phyloP scores from a whole-genome alignment of 2,888 invertebrate genomes.

The Catocala fraxini region DNA sequence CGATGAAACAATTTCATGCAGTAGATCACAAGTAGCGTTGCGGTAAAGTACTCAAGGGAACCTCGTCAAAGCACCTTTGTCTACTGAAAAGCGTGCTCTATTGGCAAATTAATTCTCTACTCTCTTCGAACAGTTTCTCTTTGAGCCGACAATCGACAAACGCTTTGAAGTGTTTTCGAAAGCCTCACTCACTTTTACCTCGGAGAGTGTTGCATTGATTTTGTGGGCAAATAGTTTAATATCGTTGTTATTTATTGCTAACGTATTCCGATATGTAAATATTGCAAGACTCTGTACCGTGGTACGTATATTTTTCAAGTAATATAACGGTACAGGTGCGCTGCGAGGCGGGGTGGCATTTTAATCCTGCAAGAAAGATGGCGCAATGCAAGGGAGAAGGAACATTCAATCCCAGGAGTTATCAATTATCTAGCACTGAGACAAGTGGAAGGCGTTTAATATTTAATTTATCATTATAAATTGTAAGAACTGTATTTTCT shows the following conservation, averaged over 20 bases:
- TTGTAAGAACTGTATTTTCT: too few species aligned
- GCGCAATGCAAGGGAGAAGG: conserved; percentile 52
- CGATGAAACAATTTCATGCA: conserved; percentile 53
- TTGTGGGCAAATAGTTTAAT: conserved; percentile 29
- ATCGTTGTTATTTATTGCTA: conserved; percentile 11
- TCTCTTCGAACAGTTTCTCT: conserved; percentile 59
- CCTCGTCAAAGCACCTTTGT: conserved; percentile 73
- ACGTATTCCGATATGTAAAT: conserved; percentile 24
- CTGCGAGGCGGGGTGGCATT: conserved; percentile 55
- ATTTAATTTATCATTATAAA: conserved; percentile 1
- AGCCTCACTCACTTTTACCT: conserved; percentile 53
- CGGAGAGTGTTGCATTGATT: conserved; percentile 32
- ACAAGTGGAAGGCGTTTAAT: conserved; percentile 17
- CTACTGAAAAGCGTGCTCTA: conserved; percentile 63
- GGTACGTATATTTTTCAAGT: conserved; percentile 44
- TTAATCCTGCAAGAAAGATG: conserved; percentile 66
- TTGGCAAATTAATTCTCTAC: conserved; percentile 75
- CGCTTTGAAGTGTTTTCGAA: conserved; percentile 63
- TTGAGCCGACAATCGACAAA: conserved; percentile 63
- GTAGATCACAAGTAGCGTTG: conserved; percentile 45
- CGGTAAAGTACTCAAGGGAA: conserved; percentile 52
- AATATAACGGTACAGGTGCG: conserved; percentile 62
- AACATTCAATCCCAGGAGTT: conserved; percentile 52
- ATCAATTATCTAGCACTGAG: conserved; percentile 52
- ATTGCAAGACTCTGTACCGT: conserved; percentile 14